These are phyloP conservation scores for Eulemur coronatus DNA, from an alignment of 2,797 vertebrate species.

Conservation along the genomic window DNA sequence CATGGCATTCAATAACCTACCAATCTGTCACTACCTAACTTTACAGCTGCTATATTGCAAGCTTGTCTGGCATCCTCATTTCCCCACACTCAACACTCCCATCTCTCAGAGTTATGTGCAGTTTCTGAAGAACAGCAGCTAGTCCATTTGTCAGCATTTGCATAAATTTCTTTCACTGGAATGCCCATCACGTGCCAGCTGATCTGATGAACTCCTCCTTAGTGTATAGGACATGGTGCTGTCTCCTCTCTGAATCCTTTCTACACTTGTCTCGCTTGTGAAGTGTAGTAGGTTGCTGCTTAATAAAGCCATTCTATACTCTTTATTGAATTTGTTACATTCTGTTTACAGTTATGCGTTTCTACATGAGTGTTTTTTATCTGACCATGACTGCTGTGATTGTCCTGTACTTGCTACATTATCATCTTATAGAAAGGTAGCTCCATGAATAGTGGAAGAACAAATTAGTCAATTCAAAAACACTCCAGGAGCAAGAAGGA, in stretches of 20 bases:
- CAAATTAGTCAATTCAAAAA: not conserved
- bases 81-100: not conserved
- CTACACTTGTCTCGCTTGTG: not conserved
- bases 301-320: not conserved
- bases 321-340: no score
- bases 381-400: not conserved
- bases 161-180: not conserved
- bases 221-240: not conserved
- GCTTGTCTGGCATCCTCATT: not conserved
- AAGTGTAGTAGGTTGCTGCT: not conserved
- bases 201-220: not conserved
- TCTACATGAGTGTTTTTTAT: not conserved
- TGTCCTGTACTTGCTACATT: not conserved
- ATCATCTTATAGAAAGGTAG: not conserved
- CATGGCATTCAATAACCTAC: not conserved
- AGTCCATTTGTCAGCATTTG: not conserved
- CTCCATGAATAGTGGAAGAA: not conserved
- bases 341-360: not conserved
- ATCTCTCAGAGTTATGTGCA: not conserved
- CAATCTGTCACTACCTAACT: not conserved
- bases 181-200: rapidly evolving
- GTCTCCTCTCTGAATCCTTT: not conserved
- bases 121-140: not conserved
- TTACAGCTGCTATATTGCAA: not conserved
- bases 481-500: not conserved